A percentile compares a stretch with the other conserved stretches of the same genome.
Conservation (phyloP, 2,113 vertebrate species). For the Mormyrus lacerda region DNA sequence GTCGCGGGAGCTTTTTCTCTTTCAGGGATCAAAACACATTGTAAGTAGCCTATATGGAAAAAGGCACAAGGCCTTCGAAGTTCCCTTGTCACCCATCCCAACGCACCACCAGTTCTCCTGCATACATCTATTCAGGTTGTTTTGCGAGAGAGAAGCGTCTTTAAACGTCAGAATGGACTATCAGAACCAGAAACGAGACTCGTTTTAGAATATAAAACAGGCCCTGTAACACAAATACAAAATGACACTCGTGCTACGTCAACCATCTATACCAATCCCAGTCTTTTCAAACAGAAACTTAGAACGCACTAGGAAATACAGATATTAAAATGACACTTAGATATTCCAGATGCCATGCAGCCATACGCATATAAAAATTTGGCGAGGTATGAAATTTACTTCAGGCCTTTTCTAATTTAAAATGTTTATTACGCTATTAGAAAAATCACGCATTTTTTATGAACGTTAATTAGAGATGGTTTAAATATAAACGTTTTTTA, state of each 20-base stretch:
- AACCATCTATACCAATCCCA: not conserved
- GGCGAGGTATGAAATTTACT: not conserved
- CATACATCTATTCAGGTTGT: not conserved
- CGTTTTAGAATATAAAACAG: not conserved
- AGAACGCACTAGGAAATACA: not conserved
- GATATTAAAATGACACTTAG: not conserved
- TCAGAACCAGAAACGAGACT: not conserved
- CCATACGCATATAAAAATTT: not conserved
- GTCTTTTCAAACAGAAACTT: not conserved
- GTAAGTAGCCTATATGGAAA: not conserved
- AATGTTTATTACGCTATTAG: not conserved
- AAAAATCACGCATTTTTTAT: not conserved
- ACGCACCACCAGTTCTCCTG: not conserved
- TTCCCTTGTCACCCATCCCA: not conserved
- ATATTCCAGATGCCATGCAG: not conserved
- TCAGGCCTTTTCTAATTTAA: not conserved
- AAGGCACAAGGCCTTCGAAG: not conserved
- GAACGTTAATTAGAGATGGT: not conserved
- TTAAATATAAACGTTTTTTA: not conserved
- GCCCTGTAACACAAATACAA: not conserved
- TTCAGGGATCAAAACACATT: not conserved
- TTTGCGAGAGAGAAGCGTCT: not conserved
- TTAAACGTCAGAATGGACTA: not conserved
- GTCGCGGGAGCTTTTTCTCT: not conserved
- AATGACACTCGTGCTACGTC: not conserved